Evolutionary conservation across 2,797 vertebrate species (phyloP), one percentile per base, ranked within the genome.

Genomic region (Dipus sagitta): DNA sequence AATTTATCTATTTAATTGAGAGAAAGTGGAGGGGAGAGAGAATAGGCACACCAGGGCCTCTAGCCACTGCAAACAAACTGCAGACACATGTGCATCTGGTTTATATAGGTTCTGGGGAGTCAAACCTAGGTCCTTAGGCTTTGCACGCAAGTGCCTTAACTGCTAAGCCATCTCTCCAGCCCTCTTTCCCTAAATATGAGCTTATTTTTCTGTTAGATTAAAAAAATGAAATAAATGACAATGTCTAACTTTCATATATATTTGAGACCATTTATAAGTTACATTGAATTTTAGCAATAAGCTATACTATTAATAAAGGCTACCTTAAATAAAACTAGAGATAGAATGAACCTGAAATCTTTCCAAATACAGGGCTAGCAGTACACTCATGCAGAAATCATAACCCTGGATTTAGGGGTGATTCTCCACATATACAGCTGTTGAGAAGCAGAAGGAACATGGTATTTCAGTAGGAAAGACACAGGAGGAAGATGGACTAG

Each of bases 281-380:
- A 94, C 1, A 92, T 0, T 93, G 34, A 94, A 77, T 94, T 92
- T 94, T 80, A 95, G 24, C 62, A 94, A 42, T 87, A 93, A 86
- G n/a, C 62, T 91, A 62, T 42, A 92, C 83, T 79, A 95, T 95
- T 88, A 81, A 90, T 24, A 92, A 62, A 24, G 42, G 54, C 17
- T 62, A 92, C 58, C 28, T 95, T 93, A 86, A 92, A 95, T 92
- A 77, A 93, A 88, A 88, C 60, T 80, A 90, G 86, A 92, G 78
- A 87, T 30, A 85, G 42, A 93, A 96, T 78, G 87, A 90, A 92
- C 54, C 71, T 47, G 30, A 94, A 96, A 87, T 90, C 60, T 81
- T 95, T 90, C 76, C 72, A 96, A 77, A 89, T 83, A 71, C 18
- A 96, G 81, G 26, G 30, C 28, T 87, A 82, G 95, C 20, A 21